Percentiles rank a stretch among this genome's conserved stretches.
These are phyloP conservation scores for Frankliniella intonsa DNA, from an alignment of 2,888 invertebrate species.

Conservation along the genomic window DNA sequence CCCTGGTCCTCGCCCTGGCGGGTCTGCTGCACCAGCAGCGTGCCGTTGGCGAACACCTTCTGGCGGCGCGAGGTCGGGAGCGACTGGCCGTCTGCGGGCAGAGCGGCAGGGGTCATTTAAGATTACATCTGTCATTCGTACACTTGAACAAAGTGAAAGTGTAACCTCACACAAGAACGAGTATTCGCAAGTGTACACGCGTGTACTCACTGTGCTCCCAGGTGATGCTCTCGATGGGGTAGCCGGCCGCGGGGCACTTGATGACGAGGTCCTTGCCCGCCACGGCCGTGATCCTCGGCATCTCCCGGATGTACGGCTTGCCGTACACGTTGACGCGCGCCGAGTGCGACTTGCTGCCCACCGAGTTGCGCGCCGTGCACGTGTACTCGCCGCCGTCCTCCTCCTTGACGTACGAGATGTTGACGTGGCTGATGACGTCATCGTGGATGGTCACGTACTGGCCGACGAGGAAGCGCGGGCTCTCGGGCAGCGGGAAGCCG, in stretches of 20 bases:
- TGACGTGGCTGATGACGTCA: constrained; percentile 88
- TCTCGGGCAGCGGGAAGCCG: constrained; percentile 76
- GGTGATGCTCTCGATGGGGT: constrained; percentile 77
- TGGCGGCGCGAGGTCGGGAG: constrained; percentile 52
- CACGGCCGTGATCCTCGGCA: constrained; percentile 83
- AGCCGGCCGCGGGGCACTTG: constrained; percentile 86
- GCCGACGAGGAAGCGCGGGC: constrained; percentile 77
- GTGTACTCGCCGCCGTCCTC: constrained; percentile 88
- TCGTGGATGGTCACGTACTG: constrained; percentile 89
- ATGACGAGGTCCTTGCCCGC: constrained; percentile 78
- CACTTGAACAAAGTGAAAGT: no score
- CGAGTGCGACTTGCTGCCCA: constrained; percentile 73
- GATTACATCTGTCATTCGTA: no score
- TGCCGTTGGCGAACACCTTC: constrained; percentile 48
- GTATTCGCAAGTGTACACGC: no score
- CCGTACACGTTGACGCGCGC: constrained; percentile 84
- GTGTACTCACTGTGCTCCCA: constrained; percentile 85
- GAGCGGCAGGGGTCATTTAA: no score
- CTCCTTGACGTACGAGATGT: constrained; percentile 79
- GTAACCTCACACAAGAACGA: no score
- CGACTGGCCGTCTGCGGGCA: constrained; percentile 45
- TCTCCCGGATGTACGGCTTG: constrained; percentile 76
- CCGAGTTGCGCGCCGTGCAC: constrained; percentile 77
- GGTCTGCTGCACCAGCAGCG: constrained; percentile 49
- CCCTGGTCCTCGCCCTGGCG: constrained; percentile 49